These are phyloP conservation scores for Sweltsa coloradensis DNA, from an alignment of 1,140 invertebrate genomes.

Conservation along the genomic window DNA sequence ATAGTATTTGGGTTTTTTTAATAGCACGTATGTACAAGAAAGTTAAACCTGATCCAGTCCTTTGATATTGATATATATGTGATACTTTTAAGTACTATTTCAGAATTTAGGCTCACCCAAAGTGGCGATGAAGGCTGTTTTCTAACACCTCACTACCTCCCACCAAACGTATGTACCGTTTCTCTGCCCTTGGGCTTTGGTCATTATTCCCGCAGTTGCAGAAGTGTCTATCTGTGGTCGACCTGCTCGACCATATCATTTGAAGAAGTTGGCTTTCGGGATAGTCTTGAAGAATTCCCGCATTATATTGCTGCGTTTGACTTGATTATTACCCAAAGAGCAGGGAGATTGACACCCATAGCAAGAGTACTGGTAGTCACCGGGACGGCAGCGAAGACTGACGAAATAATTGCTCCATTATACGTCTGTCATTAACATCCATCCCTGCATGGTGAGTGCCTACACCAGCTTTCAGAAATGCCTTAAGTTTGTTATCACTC, in stretches of 20 bases:
- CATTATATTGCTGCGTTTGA: conserved; percentile 61
- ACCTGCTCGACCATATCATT: conserved; percentile 75
- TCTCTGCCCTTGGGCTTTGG: conserved; percentile 49
- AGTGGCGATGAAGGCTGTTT: conserved; percentile 54
- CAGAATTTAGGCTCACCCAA: conserved; percentile 68
- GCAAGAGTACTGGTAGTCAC: conserved; percentile 58
- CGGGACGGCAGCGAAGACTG: conserved; percentile 50
- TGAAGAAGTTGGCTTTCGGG: conserved; percentile 59
- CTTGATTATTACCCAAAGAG: conserved; percentile 71
- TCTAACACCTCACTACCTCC: conserved; percentile 41
- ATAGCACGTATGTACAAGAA: conserved; percentile 62
- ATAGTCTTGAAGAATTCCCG: conserved; percentile 54
- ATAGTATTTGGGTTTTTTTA: conserved; percentile 57
- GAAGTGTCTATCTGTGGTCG: conserved; percentile 64
- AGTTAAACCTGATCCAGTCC: conserved; percentile 64
- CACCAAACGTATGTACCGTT: conserved; percentile 44
- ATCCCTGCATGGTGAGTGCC: conserved; percentile 70
- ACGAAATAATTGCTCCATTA: conserved; percentile 41
- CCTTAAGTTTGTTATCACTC: conserved; percentile 46
- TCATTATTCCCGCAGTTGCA: conserved; percentile 73
- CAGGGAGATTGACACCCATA: conserved; percentile 73
- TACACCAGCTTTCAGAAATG: conserved; percentile 44
- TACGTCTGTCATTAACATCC: conserved; percentile 42
- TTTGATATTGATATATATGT: conserved; percentile 55
- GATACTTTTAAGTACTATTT: conserved; percentile 61